Evolutionary conservation across 2,797 vertebrate species (phyloP), one percentile per base, ranked within the genome.

Genomic region (Yasuhikotakia modesta): DNA sequence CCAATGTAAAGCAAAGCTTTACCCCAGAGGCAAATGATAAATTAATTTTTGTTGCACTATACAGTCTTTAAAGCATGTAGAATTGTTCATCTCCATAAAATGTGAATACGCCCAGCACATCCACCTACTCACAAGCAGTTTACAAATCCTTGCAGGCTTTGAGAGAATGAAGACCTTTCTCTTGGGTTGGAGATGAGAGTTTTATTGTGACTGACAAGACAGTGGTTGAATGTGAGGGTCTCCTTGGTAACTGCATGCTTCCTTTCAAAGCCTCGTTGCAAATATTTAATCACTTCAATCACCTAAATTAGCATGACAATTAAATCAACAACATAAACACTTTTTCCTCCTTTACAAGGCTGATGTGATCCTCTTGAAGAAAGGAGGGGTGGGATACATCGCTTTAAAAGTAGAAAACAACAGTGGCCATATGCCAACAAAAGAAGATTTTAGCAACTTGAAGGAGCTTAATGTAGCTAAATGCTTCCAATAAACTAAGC

Each of bases 161-260:
- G 81, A 86, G 82, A 80, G 82, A 82, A 84, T 85, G 64, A 85
- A 83, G 88, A 87, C 86, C 85, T 85, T 88, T 81, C 89, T 90
- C 87, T 91, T 30, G 52, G 73, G 83, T 85, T 82, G 70, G 78
- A 87, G 86, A 87, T 82, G 82, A 55, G 82, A 88, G 84, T 82
- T 85, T 83, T 78, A 71, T 82, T 85, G 82, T 80, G 82, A 87
- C 85, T 87, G 87, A 89, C 78, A 73, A 85, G 61, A 71, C 70
- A 80, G 82, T 87, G 87, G 87, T 88, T 76, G 81, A 89, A 79
- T 80, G 78, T 73, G 76, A 77, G 73, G 19, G 87, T 92, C 87
- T 92, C 91, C 90, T 90, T 92, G 90, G 91, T 81, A 90, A 92
- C 91, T 76, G 81, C 89, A 89, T 88, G 85, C 78, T 88, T 85